A percentile compares a stretch with the other conserved stretches of the same genome.
phyloP scores from a whole-genome alignment of 2,888 invertebrate species.

The Gnatocerus cornutus region DNA sequence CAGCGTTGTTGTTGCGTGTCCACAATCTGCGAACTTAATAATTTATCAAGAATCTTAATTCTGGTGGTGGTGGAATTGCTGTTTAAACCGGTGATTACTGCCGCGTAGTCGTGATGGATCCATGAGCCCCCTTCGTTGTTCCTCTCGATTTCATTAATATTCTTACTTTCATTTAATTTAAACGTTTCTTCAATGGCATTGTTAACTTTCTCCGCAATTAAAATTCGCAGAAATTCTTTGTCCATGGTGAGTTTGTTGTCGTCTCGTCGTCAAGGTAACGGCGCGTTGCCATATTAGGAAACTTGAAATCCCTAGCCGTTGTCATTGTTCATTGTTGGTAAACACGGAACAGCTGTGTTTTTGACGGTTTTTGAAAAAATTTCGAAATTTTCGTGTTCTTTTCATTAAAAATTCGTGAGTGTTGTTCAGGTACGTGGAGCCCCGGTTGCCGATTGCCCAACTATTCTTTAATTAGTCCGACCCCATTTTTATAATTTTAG shows the following conservation, averaged over 20 bases:
- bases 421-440: neutral
- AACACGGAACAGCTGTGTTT: conserved; percentile 57
- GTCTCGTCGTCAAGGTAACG: conserved; percentile 40
- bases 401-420: conserved; percentile 29
- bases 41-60: conserved; percentile 40
- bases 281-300: conserved; percentile 54
- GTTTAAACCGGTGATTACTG: conserved; percentile 40
- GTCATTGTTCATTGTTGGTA: conserved; percentile 52
- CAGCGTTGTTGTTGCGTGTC: conserved; percentile 55
- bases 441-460: conserved; percentile 50
- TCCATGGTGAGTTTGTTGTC: conserved; percentile 30
- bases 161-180: conserved; percentile 28
- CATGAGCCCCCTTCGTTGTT: conserved; percentile 27
- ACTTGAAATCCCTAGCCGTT: conserved; percentile 52
- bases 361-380: conserved; percentile 53
- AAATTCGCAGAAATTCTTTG: conserved; percentile 44
- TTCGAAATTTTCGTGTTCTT: conserved; percentile 50
- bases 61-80: conserved; percentile 40
- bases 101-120: conserved; percentile 33
- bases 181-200: conserved; percentile 33
- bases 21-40: conserved; percentile 49
- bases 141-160: conserved; percentile 35
- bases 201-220: conserved; percentile 48
- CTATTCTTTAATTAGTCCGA: conserved; percentile 58
- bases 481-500: conserved; percentile 55